Evolutionary conservation across 2,113 vertebrate species (phyloP).

Genomic region (Ochotona princeps): DNA sequence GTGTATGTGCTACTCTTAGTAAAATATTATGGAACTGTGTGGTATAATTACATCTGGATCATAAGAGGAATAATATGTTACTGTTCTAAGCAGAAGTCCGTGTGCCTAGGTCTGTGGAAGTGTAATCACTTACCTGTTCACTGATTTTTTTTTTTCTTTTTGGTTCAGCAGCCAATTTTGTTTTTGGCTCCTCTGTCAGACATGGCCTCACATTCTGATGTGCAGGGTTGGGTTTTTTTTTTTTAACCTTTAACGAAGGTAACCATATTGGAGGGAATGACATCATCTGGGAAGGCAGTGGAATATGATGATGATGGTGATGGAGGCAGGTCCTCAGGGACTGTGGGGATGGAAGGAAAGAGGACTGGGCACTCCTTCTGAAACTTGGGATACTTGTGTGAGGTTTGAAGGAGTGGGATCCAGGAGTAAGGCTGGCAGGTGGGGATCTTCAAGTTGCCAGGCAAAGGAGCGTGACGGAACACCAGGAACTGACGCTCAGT

Average conservation of each 20-base stretch:
- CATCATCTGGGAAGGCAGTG: not conserved
- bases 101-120: not conserved
- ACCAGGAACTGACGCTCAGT: not conserved
- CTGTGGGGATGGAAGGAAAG: not conserved
- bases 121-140: not conserved
- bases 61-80: not conserved
- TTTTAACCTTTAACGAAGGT: not conserved
- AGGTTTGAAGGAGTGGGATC: too few species aligned
- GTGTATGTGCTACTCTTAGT: too few species aligned
- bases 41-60: not conserved
- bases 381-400: not conserved
- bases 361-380: not conserved
- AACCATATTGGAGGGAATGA: not conserved
- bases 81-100: not conserved
- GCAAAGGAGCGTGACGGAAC: not conserved
- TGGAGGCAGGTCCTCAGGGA: not conserved
- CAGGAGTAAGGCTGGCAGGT: too few species aligned
- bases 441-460: not conserved
- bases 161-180: not conserved
- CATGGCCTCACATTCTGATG: not conserved
- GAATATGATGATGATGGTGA: not conserved
- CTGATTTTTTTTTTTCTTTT: not conserved
- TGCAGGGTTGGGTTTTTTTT: not conserved
- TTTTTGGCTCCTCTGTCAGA: not conserved
- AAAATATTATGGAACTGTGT: not conserved